Conservation (phyloP, 2,113 vertebrate genomes). For the Oncorhynchus mykiss region DNA sequence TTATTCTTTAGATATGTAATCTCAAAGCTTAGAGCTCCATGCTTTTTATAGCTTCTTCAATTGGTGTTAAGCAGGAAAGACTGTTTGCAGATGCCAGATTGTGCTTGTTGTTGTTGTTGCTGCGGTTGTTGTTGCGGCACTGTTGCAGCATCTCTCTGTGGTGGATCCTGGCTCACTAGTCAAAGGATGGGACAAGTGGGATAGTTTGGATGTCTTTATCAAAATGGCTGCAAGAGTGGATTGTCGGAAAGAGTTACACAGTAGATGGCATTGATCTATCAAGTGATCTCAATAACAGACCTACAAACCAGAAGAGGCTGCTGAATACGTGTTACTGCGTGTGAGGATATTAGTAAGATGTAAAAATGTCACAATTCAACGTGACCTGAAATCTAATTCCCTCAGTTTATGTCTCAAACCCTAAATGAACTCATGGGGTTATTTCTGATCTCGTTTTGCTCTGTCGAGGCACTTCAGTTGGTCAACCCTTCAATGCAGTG, state of each 20-base stretch:
- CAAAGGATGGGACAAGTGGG: neutral
- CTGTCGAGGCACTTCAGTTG: conserved; percentile 75
- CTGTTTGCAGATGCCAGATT: conserved; percentile 4
- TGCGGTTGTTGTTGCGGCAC: neutral
- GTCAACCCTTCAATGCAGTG: conserved; percentile 63
- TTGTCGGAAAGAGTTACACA: conserved; percentile 54
- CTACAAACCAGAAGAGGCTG: conserved; percentile 23
- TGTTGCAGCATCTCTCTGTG: conserved; percentile 12
- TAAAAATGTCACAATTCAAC: conserved; percentile 17
- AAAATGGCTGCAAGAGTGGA: conserved; percentile 52
- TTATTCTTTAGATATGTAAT: conserved; percentile 41
- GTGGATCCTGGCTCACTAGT: conserved; percentile 4
- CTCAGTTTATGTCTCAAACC: conserved; percentile 46
- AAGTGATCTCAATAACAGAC: conserved; percentile 31
- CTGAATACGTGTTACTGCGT: conserved; percentile 14
- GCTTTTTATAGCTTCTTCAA: conserved; percentile 29
- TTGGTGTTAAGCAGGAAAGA: conserved; percentile 11
- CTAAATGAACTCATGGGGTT: conserved; percentile 45
- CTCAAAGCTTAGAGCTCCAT: conserved; percentile 56
- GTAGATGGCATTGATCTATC: conserved; percentile 33
- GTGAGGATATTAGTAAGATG: conserved; percentile 20
- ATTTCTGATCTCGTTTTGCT: conserved; percentile 59
- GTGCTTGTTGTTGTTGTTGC: neutral
- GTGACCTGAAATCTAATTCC: conserved; percentile 28
- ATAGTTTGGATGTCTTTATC: conserved; percentile 12